Conservation (phyloP, 2,113 vertebrate genomes). For the Microtus ochrogaster region DNA sequence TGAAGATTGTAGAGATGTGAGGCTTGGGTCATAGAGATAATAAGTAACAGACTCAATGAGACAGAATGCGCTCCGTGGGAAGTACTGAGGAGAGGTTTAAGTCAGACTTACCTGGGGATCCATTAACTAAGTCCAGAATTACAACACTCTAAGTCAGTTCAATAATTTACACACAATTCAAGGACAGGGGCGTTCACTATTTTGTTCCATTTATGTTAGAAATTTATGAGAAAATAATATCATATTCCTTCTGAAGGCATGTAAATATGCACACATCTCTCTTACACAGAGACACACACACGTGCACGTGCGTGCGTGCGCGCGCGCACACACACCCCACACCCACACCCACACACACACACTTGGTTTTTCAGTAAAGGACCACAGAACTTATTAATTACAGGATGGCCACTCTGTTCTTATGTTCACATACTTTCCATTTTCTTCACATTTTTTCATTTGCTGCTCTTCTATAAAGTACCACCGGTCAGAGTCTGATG, state of each 20-base stretch:
- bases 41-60: neutral
- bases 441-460: conserved; percentile 17
- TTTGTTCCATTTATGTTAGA: neutral
- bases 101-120: neutral
- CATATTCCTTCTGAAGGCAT: neutral
- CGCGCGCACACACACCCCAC: too few species aligned
- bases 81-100: neutral
- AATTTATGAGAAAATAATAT: neutral
- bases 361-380: neutral
- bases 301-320: rapidly evolving
- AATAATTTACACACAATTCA: neutral
- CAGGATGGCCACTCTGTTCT: neutral
- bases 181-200: neutral
- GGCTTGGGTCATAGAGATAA: neutral
- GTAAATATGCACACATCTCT: neutral
- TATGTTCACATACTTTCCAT: neutral
- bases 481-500: neutral
- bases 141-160: neutral
- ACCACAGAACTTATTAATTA: neutral
- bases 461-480: neutral
- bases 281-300: neutral
- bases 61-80: neutral
- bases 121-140: neutral
- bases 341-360: neutral
- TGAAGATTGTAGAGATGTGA: neutral